phyloP scores from a whole-genome alignment of 2,888 invertebrate genomes.

The Euzetes globulus region DNA sequence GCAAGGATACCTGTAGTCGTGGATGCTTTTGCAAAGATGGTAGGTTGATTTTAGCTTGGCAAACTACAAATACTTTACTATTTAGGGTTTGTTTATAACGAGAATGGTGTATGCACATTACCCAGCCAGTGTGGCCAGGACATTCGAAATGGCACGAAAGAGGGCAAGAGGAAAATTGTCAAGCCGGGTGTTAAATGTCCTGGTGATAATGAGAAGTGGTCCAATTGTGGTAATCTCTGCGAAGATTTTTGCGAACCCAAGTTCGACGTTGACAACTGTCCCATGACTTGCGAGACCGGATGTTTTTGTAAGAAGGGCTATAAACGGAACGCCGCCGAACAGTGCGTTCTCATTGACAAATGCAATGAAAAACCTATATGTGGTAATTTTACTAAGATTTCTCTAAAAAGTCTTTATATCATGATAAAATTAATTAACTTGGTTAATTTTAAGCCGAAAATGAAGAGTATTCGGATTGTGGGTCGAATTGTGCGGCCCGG shows the following conservation, averaged over 20 bases:
- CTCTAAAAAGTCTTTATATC: too few species aligned
- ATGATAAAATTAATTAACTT: too few species aligned
- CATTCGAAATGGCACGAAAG: background rate
- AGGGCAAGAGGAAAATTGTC: background rate
- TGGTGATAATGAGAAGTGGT: background rate
- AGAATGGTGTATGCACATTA: background rate
- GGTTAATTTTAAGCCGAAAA: background rate
- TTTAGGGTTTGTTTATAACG: background rate
- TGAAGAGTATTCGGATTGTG: background rate
- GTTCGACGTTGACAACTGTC: background rate
- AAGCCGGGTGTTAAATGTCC: background rate
- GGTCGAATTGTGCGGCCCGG: background rate
- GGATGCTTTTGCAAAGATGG: background rate
- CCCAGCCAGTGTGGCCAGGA: background rate
- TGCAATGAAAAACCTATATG: background rate
- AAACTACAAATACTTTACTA: background rate
- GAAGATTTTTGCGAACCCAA: background rate
- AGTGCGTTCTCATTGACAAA: background rate
- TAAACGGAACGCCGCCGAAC: background rate
- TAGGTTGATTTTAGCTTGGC: background rate
- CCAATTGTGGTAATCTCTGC: background rate
- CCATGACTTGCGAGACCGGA: background rate
- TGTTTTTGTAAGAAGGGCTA: background rate
- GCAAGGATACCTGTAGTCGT: background rate
- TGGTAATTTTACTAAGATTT: too few species aligned